These are phyloP conservation scores for Plecturocebus donacophilus DNA, from an alignment of 2,113 vertebrate species.

Conservation along the genomic window DNA sequence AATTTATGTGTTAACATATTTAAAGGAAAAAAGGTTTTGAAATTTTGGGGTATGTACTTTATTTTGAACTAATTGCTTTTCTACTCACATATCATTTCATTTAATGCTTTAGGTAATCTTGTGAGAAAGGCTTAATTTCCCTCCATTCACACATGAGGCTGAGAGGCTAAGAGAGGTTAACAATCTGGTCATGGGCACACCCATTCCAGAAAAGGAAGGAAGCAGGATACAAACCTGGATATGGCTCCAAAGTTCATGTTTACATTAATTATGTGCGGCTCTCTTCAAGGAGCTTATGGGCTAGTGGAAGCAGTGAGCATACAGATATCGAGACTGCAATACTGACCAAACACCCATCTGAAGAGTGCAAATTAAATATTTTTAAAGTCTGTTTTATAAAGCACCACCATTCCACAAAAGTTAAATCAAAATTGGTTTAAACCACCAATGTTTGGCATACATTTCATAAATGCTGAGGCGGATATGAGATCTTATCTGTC, in stretches of 20 bases:
- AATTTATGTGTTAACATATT: not conserved
- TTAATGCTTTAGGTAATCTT: not conserved
- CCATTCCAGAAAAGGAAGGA: not conserved
- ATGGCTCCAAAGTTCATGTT: not conserved
- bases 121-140: not conserved
- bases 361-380: not conserved
- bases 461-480: not conserved
- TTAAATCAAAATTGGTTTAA: not conserved
- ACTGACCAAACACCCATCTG: not conserved
- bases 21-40: not conserved
- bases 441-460: not conserved
- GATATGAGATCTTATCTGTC: not conserved
- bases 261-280: not conserved
- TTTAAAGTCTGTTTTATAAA: not conserved
- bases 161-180: not conserved
- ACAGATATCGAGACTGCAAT: not conserved
- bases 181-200: not conserved
- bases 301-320: not conserved
- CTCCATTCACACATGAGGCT: not conserved
- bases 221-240: not conserved
- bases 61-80: not conserved
- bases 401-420: not conserved
- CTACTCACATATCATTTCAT: not conserved
- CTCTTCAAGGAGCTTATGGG: not conserved
- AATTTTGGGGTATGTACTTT: not conserved